A percentile compares a stretch with the other conserved stretches of the same genome.
These are phyloP conservation scores for Pelagia noctiluca DNA, from an alignment of 30 jellyfish, hydroid and myxozoan species.

Conservation along the genomic window DNA sequence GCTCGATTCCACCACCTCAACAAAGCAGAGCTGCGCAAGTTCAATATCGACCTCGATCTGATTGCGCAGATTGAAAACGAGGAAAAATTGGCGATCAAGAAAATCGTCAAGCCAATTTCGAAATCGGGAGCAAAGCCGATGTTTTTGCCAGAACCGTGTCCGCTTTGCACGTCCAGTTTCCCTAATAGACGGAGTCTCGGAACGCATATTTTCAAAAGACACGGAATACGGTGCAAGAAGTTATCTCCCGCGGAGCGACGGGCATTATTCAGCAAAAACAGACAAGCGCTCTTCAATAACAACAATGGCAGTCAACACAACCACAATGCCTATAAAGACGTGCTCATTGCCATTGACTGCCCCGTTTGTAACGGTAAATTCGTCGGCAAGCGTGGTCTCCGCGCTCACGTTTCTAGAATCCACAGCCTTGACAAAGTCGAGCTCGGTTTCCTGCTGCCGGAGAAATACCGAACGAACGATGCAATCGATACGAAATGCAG, in stretches of 20 bases:
- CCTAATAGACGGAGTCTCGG: conserved; percentile 76
- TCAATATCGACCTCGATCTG: conserved; percentile 38
- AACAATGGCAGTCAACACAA: conserved; percentile 3
- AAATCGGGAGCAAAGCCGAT: conserved; percentile 19
- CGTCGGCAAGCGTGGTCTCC: conserved; percentile 71
- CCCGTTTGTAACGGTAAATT: conserved; percentile 84
- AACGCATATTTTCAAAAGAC: conserved; percentile 80
- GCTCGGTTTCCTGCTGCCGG: conserved; percentile 68
- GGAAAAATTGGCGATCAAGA: conserved; percentile 5
- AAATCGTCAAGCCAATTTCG: neutral
- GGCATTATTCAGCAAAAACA: conserved; percentile 32
- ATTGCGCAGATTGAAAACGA: neutral
- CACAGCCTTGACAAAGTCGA: conserved; percentile 72
- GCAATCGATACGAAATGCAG: conserved; percentile 29
- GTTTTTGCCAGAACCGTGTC: conserved; percentile 49
- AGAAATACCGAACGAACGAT: conserved; percentile 56
- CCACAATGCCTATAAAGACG: conserved; percentile 12
- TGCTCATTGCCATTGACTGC: conserved; percentile 75
- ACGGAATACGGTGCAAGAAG: conserved; percentile 84
- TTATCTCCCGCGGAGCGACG: conserved; percentile 68
- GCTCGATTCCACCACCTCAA: conserved; percentile 77
- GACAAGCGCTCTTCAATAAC: neutral
- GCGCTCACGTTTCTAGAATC: conserved; percentile 74
- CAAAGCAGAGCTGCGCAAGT: conserved; percentile 54
- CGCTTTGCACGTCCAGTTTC: conserved; percentile 53